phyloP scores from a whole-genome alignment of 2,797 vertebrate genomes.

The Pelochelys cantorii region DNA sequence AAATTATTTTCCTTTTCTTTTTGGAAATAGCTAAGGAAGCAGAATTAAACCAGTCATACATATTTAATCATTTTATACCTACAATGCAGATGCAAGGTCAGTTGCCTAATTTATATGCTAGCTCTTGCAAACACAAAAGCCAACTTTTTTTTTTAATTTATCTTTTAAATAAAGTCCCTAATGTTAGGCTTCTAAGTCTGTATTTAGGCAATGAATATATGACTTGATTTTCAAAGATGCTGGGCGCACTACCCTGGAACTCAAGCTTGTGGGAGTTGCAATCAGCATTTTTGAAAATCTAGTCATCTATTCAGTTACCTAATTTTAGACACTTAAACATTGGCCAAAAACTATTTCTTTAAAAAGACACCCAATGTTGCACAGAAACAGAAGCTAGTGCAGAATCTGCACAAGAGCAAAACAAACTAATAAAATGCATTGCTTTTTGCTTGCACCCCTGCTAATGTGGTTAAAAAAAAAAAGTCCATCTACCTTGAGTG shows the following conservation, averaged over 20 bases:
- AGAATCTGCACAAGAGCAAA: neutral
- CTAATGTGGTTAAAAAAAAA: neutral
- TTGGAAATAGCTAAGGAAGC: neutral
- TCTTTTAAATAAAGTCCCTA: accelerated
- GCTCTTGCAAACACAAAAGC: neutral
- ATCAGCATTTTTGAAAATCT: neutral
- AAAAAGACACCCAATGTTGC: neutral
- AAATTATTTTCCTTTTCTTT: neutral
- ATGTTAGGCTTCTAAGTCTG: neutral
- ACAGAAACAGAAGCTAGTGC: neutral
- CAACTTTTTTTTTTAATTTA: neutral
- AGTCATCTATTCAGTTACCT: neutral
- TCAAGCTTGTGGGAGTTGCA: neutral
- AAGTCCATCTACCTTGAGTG: neutral
- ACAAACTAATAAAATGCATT: slow-evolving; percentile 3
- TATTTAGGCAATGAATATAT: neutral
- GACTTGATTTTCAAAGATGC: neutral
- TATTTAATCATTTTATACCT: no score
- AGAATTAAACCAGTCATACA: neutral
- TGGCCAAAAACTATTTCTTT: neutral
- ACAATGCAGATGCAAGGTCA: neutral
- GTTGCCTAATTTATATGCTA: neutral
- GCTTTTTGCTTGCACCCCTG: neutral
- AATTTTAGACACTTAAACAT: neutral
- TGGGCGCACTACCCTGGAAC: neutral